Evolutionary conservation across 2,888 invertebrate species (phyloP), one percentile per base, ranked within the genome.

Genomic region (Altica lythri): DNA sequence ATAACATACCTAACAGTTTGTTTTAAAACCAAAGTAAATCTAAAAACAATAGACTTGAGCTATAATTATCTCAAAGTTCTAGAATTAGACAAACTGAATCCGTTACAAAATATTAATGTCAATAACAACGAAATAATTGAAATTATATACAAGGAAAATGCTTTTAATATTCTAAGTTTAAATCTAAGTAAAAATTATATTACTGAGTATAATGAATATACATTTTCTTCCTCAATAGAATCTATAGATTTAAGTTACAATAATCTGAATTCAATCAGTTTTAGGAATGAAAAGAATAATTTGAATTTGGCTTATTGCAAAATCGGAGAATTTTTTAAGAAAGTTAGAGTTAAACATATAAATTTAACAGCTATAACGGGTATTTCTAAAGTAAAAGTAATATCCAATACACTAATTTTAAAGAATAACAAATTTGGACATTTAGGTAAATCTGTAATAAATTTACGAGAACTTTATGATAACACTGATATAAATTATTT

Each of bases 211-310:
- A 32, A 32, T 9, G 49, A 49, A 29, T 14, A 14, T 14, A 5
- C 19, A 9, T 18, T 48, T 9, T 27, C 16, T 17, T 4, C 42
- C 1, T 9, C 8, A 22, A 30, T 25, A 3, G 19, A 40, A 4
- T 18, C 6, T 17, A 16, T 49, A 18, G 49, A 49, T 32, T 40
- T 49, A 29, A 49, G 49, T 22, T 14, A 35, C 13, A 49, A 49
- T 19, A 25, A 18, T 16, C 42, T 49, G 10, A 49, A 19, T 10
- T 2, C 8, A 5, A n/a, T 49, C n/a, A 19, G 32, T n/a, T 2
- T 49, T 13, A 19, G 5, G 9, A 22, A 32, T 14, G 10, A 8
- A 1, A 49, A 49, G 5, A 19, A 16, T n/a, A 40, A 40, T 18
- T 40, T 49, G 5, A 49, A 8, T 25, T 42, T 49, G 8, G 30